Base-by-base conservation (phyloP, 35 echinoderm and acorn worm genomes). In the Heliocidaris tuberculata region DNA sequence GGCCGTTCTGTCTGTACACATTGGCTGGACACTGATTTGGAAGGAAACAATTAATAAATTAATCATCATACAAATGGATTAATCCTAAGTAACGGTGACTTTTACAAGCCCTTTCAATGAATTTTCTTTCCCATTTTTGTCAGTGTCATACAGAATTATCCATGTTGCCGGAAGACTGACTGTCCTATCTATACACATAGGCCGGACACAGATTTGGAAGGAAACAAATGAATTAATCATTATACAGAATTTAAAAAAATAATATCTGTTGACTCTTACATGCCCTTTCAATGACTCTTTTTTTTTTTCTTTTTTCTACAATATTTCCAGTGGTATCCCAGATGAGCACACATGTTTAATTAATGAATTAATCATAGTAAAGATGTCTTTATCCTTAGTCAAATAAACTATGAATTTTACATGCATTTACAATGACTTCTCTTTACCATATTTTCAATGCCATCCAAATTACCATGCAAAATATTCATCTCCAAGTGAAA, bases 161-260 rank as follows among this genome's bases (percentile, higher is more conserved):
- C 61, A 59, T 93, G n/a, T 88, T 91, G 49, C 56, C 32, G 60
- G 96, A 99, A 8, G 48, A 16, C 56, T 97, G 94, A 8, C 98
- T 97, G 90, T 97, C 97, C 85, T 99, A 97, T 49, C 94, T 95
- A 88, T 99, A 99, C 0, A 99, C 98, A 95, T 99, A 97, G n/a
- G 88, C 86, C 50, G 98, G 98, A 94, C 98, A 99, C 98, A 97
- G 49, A 6, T 48, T 70, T 5, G 27, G 65, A 78, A 78, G 65
- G 65, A 78, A 78, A 21, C 65, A 78, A 78, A 3, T 78, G 19
- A 78, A 78, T 71, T 27, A 71, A 71, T 78, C 65, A 2, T 78
- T 19, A 78, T 24, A 78, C 27, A 19, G 35, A 42, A 42, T 42
- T 42, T 42, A 42, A 42, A 42, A 42, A 42, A 42, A 42, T n/a